phyloP scores from a whole-genome alignment of 1,140 invertebrate genomes.

The Hormaphis cornu region DNA sequence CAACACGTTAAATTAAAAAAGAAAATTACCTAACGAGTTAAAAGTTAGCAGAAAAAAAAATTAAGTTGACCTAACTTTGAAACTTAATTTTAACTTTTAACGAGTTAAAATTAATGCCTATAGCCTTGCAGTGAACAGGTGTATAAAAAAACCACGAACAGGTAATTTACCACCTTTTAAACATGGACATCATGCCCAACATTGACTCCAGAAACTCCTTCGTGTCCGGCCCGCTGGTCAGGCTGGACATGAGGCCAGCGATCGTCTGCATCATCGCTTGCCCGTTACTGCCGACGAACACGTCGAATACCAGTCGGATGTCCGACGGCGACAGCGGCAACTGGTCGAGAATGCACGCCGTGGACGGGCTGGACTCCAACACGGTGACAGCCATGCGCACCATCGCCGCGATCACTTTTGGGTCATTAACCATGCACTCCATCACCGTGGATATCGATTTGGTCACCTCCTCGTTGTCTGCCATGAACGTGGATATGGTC shows the following conservation, averaged over 20 bases:
- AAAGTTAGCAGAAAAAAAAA: too few species aligned
- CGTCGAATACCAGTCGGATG: conserved; percentile 1
- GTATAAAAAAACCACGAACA: too few species aligned
- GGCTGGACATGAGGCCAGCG: background rate
- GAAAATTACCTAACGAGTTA: too few species aligned
- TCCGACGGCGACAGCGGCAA: background rate
- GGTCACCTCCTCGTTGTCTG: background rate
- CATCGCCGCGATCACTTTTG: background rate
- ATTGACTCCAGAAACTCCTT: background rate
- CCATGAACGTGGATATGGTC: background rate
- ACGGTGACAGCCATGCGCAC: background rate
- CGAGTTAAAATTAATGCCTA: too few species aligned
- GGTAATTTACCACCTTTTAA: too few species aligned
- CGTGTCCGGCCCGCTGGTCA: conserved; percentile 2
- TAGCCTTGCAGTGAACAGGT: too few species aligned
- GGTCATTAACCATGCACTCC: background rate
- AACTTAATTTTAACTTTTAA: too few species aligned
- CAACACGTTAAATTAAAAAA: too few species aligned
- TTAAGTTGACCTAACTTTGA: too few species aligned
- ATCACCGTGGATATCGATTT: background rate
- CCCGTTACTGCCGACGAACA: background rate
- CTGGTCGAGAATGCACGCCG: background rate
- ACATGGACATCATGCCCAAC: background rate
- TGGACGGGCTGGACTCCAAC: background rate
- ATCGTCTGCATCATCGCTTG: background rate